Conservation (phyloP, 2,888 invertebrate genomes). For the Maniola hyperantus region DNA sequence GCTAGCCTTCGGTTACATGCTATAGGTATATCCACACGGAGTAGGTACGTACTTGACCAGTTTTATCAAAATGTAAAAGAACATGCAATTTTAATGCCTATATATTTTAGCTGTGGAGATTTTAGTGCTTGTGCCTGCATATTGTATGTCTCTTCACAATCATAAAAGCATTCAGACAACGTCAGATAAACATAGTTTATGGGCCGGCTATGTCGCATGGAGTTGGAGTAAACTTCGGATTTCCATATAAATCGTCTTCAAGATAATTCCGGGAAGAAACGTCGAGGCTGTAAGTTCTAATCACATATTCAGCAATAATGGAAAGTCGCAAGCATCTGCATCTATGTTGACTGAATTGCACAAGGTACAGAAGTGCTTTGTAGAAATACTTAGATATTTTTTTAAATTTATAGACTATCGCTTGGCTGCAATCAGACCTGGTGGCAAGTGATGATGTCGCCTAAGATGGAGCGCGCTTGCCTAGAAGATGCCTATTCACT, state of each 20-base stretch:
- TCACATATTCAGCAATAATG: slow-evolving; percentile 56
- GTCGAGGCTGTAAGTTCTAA: slow-evolving; percentile 46
- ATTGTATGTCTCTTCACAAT: slow-evolving; percentile 18
- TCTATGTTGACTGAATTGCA: background rate
- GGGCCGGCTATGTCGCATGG: slow-evolving; percentile 38
- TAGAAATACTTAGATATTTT: too few species aligned
- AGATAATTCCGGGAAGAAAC: slow-evolving; percentile 53
- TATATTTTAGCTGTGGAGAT: background rate
- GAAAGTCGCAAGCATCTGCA: slow-evolving; percentile 46
- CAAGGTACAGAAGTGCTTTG: too few species aligned
- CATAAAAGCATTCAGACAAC: slow-evolving; percentile 29
- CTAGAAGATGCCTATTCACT: too few species aligned
- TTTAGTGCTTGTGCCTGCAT: background rate
- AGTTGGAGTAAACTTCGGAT: slow-evolving; percentile 39
- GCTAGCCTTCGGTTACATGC: too few species aligned
- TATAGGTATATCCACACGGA: too few species aligned
- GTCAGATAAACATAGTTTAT: slow-evolving; percentile 37
- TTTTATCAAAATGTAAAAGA: background rate
- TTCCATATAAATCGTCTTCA: slow-evolving; percentile 59
- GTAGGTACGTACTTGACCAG: too few species aligned
- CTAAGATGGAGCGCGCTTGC: too few species aligned
- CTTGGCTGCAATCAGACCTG: too few species aligned
- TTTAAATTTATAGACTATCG: too few species aligned
- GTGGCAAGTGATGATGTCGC: too few species aligned
- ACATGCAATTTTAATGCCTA: background rate